Evolutionary conservation across 1,140 invertebrate genomes (phyloP), one percentile per base, ranked within the genome.

Genomic region (Caerostris darwini): DNA sequence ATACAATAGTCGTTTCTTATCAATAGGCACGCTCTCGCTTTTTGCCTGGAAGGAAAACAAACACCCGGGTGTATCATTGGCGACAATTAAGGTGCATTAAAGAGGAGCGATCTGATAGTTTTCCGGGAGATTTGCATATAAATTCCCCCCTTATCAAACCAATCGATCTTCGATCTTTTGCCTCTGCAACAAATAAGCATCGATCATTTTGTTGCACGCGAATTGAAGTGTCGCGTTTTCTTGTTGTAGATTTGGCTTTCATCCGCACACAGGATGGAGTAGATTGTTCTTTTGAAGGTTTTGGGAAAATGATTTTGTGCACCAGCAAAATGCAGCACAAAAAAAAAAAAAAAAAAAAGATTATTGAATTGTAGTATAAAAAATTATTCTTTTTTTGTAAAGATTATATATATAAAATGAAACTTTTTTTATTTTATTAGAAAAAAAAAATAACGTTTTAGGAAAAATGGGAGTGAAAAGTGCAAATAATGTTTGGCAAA

Each of bases 181-280:
- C 0, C 34, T 34, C 64, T 88, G 59, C 53, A 88, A 88, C 86
- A 88, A 88, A 64, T 88, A 64, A 88, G 14, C 86, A 88, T 88
- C 86, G 19, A 88, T 88, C 86, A 88, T 64, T 64, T 88, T 50
- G 58, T 14, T 64, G 86, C 59, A 88, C 86, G 86, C 86, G 64
- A 88, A 88, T 88, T 88, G 86, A 88, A 64, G n/a, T 67, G 86
- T 88, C 69, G 19, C 50, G 12, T 77, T 77, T 77, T 77, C 69
- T 77, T 77, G 69, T 10, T 10, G 5, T 50, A 77, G 69, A 77
- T 77, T 77, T 12, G 34, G 34, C 50, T 12, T 34, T 34, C 34
- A 34, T 34, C 34, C 7, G 6, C 19, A 19, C 34, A 34, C 6
- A 19, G 17, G 67, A 77, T 77, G 69, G 34, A 50, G 34, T 71